Percentiles rank a stretch among this genome's conserved stretches.
phyloP scores from a whole-genome alignment of 2,113 vertebrate species.

The Hypanus sabinus region DNA sequence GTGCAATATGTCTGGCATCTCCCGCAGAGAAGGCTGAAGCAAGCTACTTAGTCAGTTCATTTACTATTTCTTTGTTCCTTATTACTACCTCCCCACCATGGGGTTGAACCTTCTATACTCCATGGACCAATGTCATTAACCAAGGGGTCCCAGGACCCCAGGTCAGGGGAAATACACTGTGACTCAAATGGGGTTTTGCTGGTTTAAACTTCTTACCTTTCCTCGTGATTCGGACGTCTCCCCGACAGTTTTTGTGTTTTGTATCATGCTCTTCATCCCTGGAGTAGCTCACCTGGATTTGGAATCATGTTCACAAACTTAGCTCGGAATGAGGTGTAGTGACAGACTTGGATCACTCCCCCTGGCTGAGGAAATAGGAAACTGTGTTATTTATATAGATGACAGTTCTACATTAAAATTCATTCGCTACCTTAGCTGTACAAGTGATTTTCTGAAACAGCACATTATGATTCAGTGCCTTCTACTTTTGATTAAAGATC shows the following conservation, averaged over 20 bases:
- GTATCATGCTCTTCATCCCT: background rate
- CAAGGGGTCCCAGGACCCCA: too few species aligned
- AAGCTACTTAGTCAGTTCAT: too few species aligned
- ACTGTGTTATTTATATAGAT: background rate
- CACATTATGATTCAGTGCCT: background rate
- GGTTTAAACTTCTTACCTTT: conserved; percentile 23
- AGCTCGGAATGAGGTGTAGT: background rate
- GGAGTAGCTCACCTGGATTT: background rate
- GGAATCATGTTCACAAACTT: too few species aligned
- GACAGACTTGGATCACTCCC: too few species aligned
- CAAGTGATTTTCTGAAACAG: background rate
- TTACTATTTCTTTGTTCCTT: too few species aligned
- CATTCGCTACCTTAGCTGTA: background rate
- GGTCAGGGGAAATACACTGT: background rate
- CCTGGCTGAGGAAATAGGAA: background rate
- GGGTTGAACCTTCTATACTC: too few species aligned
- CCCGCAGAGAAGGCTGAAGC: too few species aligned
- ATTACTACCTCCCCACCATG: too few species aligned
- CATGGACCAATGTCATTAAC: too few species aligned
- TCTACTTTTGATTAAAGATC: background rate
- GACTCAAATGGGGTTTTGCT: background rate
- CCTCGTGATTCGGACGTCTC: background rate
- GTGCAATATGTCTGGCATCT: too few species aligned
- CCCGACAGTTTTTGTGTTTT: background rate
- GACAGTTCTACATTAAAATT: background rate